Conservation (phyloP, 53 echinoderm and acorn worm genomes). For the Holothuria scabra region DNA sequence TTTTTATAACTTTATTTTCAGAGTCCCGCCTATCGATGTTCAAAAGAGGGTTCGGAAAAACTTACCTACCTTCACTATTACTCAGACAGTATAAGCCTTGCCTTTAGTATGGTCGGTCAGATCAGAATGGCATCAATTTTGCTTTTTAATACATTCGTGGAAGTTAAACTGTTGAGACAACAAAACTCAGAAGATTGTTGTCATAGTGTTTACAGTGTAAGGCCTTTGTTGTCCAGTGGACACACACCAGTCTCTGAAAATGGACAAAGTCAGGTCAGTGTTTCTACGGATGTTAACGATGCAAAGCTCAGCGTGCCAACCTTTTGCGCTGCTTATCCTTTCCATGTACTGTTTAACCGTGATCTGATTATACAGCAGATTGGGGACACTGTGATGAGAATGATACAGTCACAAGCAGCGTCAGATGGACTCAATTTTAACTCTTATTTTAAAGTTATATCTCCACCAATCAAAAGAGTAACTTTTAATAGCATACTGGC, state of each 20-base stretch:
- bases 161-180: slow-evolving; percentile 61
- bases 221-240: slow-evolving; percentile 38
- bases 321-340: slow-evolving; percentile 89
- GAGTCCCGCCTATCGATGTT: slow-evolving; percentile 85
- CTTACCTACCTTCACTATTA: slow-evolving; percentile 77
- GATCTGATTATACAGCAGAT: slow-evolving; percentile 78
- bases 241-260: slow-evolving; percentile 34
- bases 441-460: slow-evolving; percentile 80
- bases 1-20: neutral
- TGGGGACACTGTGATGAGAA: slow-evolving; percentile 87
- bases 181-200: slow-evolving; percentile 50
- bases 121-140: slow-evolving; percentile 90
- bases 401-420: slow-evolving; percentile 78
- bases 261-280: neutral
- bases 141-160: slow-evolving; percentile 92
- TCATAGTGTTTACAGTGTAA: slow-evolving; percentile 49
- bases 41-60: slow-evolving; percentile 56
- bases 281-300: slow-evolving; percentile 57
- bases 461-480: slow-evolving; percentile 69
- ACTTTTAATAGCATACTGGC: slow-evolving; percentile 80
- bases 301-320: slow-evolving; percentile 71
- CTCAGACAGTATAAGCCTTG: slow-evolving; percentile 80
- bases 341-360: slow-evolving; percentile 85
- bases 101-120: slow-evolving; percentile 95
- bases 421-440: slow-evolving; percentile 86